phyloP scores from a whole-genome alignment of 1,140 invertebrate species.

The Plectrocnemia conspersa region DNA sequence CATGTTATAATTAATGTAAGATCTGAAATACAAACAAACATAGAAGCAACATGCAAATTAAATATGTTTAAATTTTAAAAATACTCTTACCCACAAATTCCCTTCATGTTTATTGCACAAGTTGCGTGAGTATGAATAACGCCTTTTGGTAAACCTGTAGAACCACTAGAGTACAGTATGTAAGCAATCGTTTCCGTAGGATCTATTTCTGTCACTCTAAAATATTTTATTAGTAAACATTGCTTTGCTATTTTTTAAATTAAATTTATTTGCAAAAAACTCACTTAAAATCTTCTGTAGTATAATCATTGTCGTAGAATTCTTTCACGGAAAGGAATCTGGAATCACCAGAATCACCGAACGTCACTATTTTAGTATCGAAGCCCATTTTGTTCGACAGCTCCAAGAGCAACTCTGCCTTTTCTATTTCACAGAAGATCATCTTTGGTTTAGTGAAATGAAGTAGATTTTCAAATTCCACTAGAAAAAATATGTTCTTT shows the following conservation, averaged over 20 bases:
- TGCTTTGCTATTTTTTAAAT: neutral
- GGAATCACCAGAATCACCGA: slow-evolving; percentile 33
- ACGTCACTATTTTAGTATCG: slow-evolving; percentile 37
- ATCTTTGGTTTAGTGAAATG: slow-evolving; percentile 41
- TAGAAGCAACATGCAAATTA: neutral
- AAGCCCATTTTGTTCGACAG: slow-evolving; percentile 31
- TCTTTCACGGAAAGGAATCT: slow-evolving; percentile 14
- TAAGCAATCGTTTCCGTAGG: slow-evolving; percentile 29
- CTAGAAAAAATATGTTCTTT: too few species aligned
- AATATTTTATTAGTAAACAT: slow-evolving; percentile 1
- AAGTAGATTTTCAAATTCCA: slow-evolving; percentile 38
- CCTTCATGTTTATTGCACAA: slow-evolving; percentile 1
- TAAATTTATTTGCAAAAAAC: neutral
- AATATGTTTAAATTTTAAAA: slow-evolving; percentile 8
- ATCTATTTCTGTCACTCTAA: slow-evolving; percentile 14
- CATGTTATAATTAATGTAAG: neutral
- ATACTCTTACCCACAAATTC: slow-evolving; percentile 11
- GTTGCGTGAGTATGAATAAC: slow-evolving; percentile 59
- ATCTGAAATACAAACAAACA: slow-evolving; percentile 12
- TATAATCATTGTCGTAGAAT: slow-evolving; percentile 8
- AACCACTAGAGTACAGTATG: slow-evolving; percentile 60
- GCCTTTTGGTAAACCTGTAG: slow-evolving; percentile 71
- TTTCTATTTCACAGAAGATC: slow-evolving; percentile 38
- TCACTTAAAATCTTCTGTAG: slow-evolving; percentile 11
- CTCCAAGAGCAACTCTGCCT: slow-evolving; percentile 28